Conservation (phyloP, 2,113 vertebrate genomes). For the Indri indri region DNA sequence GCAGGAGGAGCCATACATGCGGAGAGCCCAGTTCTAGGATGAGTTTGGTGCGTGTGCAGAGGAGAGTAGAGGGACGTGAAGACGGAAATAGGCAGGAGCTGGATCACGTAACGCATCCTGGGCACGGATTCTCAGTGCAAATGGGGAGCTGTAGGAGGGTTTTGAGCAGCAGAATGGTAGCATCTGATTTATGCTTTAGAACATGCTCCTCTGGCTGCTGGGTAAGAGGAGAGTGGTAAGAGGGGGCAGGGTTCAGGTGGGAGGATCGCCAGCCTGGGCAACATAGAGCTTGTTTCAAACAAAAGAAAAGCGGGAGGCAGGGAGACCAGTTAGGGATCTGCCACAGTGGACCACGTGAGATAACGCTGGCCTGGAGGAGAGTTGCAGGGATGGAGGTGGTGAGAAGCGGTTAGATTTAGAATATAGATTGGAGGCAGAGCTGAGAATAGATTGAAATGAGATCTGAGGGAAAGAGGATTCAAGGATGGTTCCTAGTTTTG, state of each 20-base stretch:
- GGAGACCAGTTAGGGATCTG: background rate
- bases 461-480: background rate
- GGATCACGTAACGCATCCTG: rapidly evolving
- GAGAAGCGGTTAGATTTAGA: background rate
- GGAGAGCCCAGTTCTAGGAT: background rate
- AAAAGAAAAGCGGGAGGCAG: background rate
- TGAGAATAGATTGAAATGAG: background rate
- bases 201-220: background rate
- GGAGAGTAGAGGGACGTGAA: background rate
- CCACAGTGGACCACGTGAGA: background rate
- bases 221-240: background rate
- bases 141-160: background rate
- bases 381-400: background rate
- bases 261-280: too few species aligned
- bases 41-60: background rate
- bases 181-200: background rate
- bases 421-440: background rate
- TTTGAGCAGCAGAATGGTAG: background rate
- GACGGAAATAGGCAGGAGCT: background rate
- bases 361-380: background rate
- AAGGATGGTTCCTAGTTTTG: background rate
- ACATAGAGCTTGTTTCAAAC: too few species aligned
- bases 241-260: background rate
- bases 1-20: background rate
- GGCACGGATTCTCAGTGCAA: background rate